A percentile compares a stretch with the other conserved stretches of the same genome.
Conservation (phyloP, 2,113 vertebrate genomes). For the Speoplatyrhinus poulsoni region DNA sequence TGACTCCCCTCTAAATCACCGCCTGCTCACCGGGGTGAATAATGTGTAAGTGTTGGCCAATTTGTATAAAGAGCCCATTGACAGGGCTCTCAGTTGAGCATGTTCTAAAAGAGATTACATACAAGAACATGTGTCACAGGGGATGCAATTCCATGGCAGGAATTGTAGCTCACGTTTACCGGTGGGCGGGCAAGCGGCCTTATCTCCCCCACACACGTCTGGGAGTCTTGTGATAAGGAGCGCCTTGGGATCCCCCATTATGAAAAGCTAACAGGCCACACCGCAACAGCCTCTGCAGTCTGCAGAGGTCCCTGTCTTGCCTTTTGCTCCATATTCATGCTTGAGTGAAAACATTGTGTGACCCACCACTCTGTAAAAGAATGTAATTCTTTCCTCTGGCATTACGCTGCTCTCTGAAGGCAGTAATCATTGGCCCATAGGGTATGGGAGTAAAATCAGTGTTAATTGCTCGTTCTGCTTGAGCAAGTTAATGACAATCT, state of each 20-base stretch:
- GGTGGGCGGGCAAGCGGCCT: slow-evolving; percentile 29
- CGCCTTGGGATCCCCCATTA: slow-evolving; percentile 68
- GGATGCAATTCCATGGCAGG: slow-evolving; percentile 36
- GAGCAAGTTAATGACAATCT: slow-evolving; percentile 40
- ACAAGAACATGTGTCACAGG: slow-evolving; percentile 68
- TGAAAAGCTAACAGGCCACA: slow-evolving; percentile 44
- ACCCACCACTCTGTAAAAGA: slow-evolving; percentile 17
- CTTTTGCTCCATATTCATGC: slow-evolving; percentile 43
- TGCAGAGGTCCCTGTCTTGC: background rate
- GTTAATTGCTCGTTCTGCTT: slow-evolving; percentile 50
- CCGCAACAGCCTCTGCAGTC: slow-evolving; percentile 13
- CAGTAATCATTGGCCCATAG: slow-evolving; percentile 27
- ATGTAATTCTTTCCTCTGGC: slow-evolving; percentile 33
- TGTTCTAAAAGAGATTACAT: slow-evolving; percentile 78
- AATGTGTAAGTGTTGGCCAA: slow-evolving; percentile 57
- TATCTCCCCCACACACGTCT: slow-evolving; percentile 66
- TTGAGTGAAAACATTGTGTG: slow-evolving; percentile 54
- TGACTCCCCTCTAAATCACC: slow-evolving; percentile 40
- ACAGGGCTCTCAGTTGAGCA: slow-evolving; percentile 62
- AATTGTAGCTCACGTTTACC: slow-evolving; percentile 40
- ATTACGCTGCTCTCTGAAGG: slow-evolving; percentile 26
- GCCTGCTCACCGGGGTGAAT: slow-evolving; percentile 53
- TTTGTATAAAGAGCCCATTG: slow-evolving; percentile 73
- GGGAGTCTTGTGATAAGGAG: slow-evolving; percentile 75
- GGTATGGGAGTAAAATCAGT: slow-evolving; percentile 27